These are phyloP conservation scores for Manis crassicaudata DNA, from an alignment of 2,797 vertebrate genomes.

Conservation along the genomic window DNA sequence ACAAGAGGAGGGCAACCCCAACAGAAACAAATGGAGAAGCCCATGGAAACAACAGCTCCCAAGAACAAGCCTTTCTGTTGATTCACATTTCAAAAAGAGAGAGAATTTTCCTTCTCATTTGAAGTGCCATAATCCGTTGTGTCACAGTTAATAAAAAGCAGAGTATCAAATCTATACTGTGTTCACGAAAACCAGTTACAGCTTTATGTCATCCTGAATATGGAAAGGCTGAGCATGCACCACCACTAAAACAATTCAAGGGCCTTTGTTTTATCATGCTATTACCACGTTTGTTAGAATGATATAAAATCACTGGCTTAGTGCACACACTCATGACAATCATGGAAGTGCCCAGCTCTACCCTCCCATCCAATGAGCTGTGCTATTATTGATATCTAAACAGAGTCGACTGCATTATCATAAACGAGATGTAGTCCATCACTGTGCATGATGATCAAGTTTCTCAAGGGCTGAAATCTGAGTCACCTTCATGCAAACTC, in stretches of 20 bases:
- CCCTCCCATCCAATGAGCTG: constrained; percentile 75
- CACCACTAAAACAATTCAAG: constrained; percentile 66
- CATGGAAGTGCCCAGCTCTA: constrained; percentile 65
- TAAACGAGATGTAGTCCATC: constrained; percentile 75
- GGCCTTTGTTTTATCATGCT: constrained; percentile 72
- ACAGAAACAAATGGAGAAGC: constrained; percentile 59
- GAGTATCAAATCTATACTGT: constrained; percentile 69
- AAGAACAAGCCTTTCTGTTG: constrained; percentile 78
- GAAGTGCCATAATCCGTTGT: constrained; percentile 64
- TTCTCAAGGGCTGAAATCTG: constrained; percentile 74
- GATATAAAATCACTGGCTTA: constrained; percentile 75
- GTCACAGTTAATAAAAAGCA: constrained; percentile 80
- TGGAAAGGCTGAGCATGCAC: constrained; percentile 72
- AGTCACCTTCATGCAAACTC: constrained; percentile 85
- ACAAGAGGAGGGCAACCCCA: background rate
- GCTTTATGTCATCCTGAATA: constrained; percentile 66
- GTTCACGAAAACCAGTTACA: constrained; percentile 60
- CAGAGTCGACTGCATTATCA: constrained; percentile 72
- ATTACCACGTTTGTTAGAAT: constrained; percentile 71
- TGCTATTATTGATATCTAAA: constrained; percentile 78
- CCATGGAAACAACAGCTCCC: constrained; percentile 62
- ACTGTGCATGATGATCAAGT: constrained; percentile 69
- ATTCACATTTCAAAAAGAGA: constrained; percentile 62
- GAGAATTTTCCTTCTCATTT: constrained; percentile 50
- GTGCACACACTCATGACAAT: constrained; percentile 67